Conservation (phyloP, 1,140 invertebrate genomes). For the Aphelenchoides fujianensis region DNA sequence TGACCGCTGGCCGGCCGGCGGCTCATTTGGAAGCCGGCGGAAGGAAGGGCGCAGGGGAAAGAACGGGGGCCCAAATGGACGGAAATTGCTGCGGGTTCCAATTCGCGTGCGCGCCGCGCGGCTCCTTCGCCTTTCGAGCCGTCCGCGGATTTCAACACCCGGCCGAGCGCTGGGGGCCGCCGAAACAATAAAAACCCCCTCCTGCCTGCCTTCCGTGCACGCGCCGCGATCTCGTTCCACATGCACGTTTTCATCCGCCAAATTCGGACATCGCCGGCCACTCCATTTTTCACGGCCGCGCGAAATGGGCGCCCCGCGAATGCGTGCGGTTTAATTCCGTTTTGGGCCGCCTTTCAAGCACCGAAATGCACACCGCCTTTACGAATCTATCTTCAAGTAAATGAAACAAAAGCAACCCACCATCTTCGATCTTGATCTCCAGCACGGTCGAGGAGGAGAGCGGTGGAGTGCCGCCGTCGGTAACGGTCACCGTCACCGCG, state of each 20-base stretch:
- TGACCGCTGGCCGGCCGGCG: too few relatives aligned
- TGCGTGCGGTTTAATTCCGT: neutral
- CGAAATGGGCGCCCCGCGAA: too few relatives aligned
- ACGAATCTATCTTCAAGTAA: too few relatives aligned
- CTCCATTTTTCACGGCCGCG: too few relatives aligned
- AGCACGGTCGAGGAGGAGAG: constrained; percentile 78
- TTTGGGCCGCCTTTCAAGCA: too few relatives aligned
- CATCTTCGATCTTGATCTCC: constrained; percentile 77
- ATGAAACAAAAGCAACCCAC: constrained; percentile 46
- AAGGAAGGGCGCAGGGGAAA: too few relatives aligned
- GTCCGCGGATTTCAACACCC: neutral
- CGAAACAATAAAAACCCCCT: neutral
- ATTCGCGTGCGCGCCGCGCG: neutral
- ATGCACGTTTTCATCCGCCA: neutral
- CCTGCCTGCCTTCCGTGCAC: too few relatives aligned
- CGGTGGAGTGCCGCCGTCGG: constrained; percentile 80
- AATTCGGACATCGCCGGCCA: too few relatives aligned
- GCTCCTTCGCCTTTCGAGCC: neutral
- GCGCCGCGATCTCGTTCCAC: constrained; percentile 1
- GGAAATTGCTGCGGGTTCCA: neutral
- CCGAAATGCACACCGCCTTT: too few relatives aligned
- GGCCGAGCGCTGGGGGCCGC: neutral
- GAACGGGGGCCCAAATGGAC: neutral
- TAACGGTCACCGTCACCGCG: constrained; percentile 75
- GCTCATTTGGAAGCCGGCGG: neutral